These are phyloP conservation scores for Tychaedon coryphoeus DNA, from an alignment of 2,113 vertebrate species.

Conservation along the genomic window DNA sequence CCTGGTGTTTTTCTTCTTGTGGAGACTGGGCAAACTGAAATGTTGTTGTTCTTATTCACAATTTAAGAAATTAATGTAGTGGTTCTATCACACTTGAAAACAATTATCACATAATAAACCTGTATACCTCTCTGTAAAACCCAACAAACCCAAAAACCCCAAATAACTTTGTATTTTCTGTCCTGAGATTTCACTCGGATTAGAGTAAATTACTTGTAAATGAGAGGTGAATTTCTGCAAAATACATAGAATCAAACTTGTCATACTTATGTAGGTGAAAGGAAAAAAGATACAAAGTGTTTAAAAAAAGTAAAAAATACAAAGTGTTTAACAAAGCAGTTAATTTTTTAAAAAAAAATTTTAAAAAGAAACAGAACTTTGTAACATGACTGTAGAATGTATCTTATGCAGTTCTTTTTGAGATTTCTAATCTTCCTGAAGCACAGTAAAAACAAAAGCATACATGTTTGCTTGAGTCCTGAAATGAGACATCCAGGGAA, in stretches of 20 bases:
- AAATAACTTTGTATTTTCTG: background rate
- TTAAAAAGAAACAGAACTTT: background rate
- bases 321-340: background rate
- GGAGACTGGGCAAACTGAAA: background rate
- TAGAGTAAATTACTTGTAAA: background rate
- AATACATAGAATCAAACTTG: background rate
- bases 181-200: background rate
- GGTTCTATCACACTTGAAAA: background rate
- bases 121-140: background rate
- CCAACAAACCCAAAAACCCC: background rate
- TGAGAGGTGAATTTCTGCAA: background rate
- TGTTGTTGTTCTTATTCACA: background rate
- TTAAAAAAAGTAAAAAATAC: background rate
- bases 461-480: background rate
- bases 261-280: background rate
- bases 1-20: background rate
- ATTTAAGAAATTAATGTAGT: fast-evolving
- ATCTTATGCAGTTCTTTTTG: background rate
- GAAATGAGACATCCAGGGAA: background rate
- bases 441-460: background rate
- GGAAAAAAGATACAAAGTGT: background rate
- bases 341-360: no score
- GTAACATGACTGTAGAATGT: background rate
- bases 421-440: background rate
- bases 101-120: background rate